phyloP scores from a whole-genome alignment of 2,113 vertebrate species.

The Apteryx mantelli region DNA sequence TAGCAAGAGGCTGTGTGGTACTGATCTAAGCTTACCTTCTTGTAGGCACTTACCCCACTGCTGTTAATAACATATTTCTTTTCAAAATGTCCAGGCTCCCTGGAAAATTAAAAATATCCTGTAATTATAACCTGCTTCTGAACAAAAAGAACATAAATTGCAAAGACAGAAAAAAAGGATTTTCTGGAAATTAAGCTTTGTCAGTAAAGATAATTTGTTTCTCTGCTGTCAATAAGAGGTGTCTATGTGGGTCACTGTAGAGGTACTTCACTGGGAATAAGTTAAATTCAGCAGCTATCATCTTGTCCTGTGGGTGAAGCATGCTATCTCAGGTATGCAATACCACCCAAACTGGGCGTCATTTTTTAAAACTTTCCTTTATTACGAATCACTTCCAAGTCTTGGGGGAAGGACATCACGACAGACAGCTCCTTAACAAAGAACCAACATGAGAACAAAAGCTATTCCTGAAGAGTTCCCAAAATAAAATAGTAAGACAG shows the following conservation, averaged over 20 bases:
- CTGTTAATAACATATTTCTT: background rate
- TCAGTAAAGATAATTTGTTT: slow-evolving; percentile 26
- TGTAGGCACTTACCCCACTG: background rate
- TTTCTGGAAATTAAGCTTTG: slow-evolving; percentile 28
- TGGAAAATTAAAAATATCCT: slow-evolving; percentile 18
- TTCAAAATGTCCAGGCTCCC: background rate
- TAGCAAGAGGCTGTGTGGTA: background rate
- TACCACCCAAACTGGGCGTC: slow-evolving; percentile 38
- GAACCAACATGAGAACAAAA: slow-evolving; percentile 65
- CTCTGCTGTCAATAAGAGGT: slow-evolving; percentile 45
- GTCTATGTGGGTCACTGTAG: slow-evolving; percentile 57
- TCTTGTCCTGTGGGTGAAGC: slow-evolving; percentile 67
- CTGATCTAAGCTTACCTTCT: background rate
- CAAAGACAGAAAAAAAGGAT: background rate
- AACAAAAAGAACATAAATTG: background rate
- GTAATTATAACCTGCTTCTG: background rate
- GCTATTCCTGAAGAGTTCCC: slow-evolving; percentile 55
- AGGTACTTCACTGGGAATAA: slow-evolving; percentile 53
- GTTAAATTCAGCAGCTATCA: slow-evolving; percentile 68
- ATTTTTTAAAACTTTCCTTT: slow-evolving; percentile 58
- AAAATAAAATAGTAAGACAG: slow-evolving; percentile 63
- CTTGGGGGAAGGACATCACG: slow-evolving; percentile 35
- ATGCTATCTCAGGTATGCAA: slow-evolving; percentile 52
- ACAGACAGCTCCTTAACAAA: slow-evolving; percentile 62
- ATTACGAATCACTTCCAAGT: slow-evolving; percentile 49